Percentiles rank a stretch among this genome's conserved stretches.
These are phyloP conservation scores for Callipepla squamata DNA, from an alignment of 2,113 vertebrate genomes.

Conservation along the genomic window DNA sequence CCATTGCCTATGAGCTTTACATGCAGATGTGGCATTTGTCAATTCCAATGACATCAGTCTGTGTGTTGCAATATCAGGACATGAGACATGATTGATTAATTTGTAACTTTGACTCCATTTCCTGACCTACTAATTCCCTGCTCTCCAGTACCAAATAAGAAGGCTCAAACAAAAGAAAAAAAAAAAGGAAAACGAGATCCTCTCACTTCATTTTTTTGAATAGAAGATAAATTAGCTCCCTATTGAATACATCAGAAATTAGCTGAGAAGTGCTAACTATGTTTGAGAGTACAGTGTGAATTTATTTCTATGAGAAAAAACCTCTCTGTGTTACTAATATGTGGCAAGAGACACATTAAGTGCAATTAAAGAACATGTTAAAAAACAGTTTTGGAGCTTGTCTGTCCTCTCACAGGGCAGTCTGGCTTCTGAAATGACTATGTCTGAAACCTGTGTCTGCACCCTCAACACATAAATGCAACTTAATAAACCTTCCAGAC, in stretches of 20 bases:
- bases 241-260: slow-evolving; percentile 29
- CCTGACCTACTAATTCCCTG: slow-evolving; percentile 46
- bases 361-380: background rate
- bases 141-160: slow-evolving; percentile 6
- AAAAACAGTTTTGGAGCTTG: background rate
- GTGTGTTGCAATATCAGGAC: slow-evolving; percentile 46
- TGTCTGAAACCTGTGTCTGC: slow-evolving; percentile 34
- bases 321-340: background rate
- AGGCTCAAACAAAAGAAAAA: slow-evolving; percentile 39
- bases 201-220: background rate
- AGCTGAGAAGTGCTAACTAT: slow-evolving; percentile 38
- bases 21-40: slow-evolving; percentile 54
- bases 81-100: slow-evolving; percentile 39
- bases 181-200: background rate
- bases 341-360: slow-evolving; percentile 22
- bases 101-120: slow-evolving; percentile 42
- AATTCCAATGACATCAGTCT: slow-evolving; percentile 43
- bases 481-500: slow-evolving; percentile 70
- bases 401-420: background rate
- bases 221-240: slow-evolving; percentile 45
- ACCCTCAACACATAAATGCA: slow-evolving; percentile 57
- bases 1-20: slow-evolving; percentile 1
- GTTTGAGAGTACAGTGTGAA: background rate
- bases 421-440: slow-evolving; percentile 53
- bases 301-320: slow-evolving; percentile 37